Conservation (phyloP, 2,797 vertebrate species). For the Dendrocincla fuliginosa region DNA sequence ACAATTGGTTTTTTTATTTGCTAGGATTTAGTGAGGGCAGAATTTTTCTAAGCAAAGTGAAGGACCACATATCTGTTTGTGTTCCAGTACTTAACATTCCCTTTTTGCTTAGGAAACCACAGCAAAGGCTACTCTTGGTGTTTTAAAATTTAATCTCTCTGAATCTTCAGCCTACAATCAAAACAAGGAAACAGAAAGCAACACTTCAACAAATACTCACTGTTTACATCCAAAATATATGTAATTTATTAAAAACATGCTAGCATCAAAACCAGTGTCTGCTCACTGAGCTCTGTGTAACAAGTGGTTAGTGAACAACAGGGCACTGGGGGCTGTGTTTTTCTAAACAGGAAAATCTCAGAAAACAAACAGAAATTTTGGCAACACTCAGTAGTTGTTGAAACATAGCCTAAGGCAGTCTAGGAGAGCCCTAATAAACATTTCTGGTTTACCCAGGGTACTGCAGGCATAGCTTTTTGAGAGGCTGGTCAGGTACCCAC, state of each 20-base stretch:
- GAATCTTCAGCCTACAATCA: background rate
- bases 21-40: background rate
- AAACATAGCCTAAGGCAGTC: background rate
- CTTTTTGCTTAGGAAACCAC: background rate
- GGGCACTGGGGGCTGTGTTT: background rate
- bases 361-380: background rate
- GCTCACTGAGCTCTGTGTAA: background rate
- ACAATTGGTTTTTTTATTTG: background rate
- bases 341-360: background rate
- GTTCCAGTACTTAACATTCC: background rate
- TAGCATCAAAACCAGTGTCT: background rate
- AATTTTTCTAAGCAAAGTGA: background rate
- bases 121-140: background rate
- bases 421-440: background rate
- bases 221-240: background rate
- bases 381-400: background rate
- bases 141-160: background rate
- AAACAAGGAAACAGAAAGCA: conserved; percentile 4
- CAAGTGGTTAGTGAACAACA: background rate
- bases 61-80: background rate
- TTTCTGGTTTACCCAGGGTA: background rate
- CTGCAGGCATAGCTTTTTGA: background rate
- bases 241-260: background rate
- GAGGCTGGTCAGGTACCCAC: background rate
- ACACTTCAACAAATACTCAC: background rate